Conservation (phyloP, 2,797 vertebrate species). For the Neosilurus hyrtlii region DNA sequence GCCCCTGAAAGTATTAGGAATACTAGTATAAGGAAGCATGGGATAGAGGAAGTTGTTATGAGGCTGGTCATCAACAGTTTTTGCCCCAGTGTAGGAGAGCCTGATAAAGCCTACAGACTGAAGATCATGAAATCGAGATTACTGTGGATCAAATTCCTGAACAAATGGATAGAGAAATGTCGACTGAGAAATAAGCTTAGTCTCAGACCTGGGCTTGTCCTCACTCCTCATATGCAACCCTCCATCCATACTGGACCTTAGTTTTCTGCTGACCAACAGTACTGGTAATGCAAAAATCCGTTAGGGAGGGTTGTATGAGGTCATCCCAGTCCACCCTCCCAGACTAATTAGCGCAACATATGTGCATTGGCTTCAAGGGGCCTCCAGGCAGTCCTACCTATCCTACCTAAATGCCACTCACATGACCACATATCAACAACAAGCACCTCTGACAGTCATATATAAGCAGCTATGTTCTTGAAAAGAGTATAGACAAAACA, state of each 20-base stretch:
- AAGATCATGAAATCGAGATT: constrained; percentile 36
- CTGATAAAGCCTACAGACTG: constrained; percentile 14
- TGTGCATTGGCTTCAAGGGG: constrained; percentile 60
- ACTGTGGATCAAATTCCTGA: constrained; percentile 49
- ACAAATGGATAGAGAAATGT: constrained; percentile 32
- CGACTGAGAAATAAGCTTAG: constrained; percentile 34
- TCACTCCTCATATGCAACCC: not conserved
- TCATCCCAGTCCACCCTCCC: constrained; percentile 47
- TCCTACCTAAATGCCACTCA: constrained; percentile 46
- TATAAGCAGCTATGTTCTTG: constrained; percentile 25
- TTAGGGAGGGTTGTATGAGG: constrained; percentile 40
- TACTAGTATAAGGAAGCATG: constrained; percentile 1
- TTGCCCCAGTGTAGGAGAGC: constrained; percentile 10
- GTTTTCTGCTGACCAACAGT: constrained; percentile 29
- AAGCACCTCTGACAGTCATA: constrained; percentile 40
- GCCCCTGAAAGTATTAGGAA: too few relatives aligned
- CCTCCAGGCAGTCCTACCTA: constrained; percentile 55
- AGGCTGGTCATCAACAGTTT: not conserved
- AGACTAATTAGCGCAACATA: constrained; percentile 72
- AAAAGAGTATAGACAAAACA: not conserved
- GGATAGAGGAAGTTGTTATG: constrained; percentile 12
- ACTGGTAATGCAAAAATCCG: constrained; percentile 30
- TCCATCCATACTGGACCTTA: constrained; percentile 21
- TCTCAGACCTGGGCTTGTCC: constrained; percentile 19
- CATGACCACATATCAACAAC: constrained; percentile 29